Evolutionary conservation across 2,797 vertebrate species (phyloP), one percentile per base, ranked within the genome.

Genomic region (Mus minutoides): DNA sequence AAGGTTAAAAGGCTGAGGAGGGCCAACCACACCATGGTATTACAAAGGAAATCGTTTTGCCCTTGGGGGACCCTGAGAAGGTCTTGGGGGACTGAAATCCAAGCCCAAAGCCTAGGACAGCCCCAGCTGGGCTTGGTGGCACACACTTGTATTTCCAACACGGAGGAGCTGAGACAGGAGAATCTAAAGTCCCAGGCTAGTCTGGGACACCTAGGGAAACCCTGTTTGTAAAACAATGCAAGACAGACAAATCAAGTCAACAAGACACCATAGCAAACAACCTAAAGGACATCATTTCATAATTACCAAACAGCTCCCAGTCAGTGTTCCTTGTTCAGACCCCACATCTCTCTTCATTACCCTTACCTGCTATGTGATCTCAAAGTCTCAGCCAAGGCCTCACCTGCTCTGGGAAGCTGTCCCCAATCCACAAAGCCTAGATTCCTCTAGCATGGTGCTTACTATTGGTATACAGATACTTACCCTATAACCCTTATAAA

Each of bases 401-500:
- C 49, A 26, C 5, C 75, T 89, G 37, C 34, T 90, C 16, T 31
- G n/a, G 67, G 82, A 80, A 46, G 37, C 14, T 34, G 94, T 76
- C 60, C 76, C 86, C 83, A 67, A 14, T 75, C 34, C 43, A 17
- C 49, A 67, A 82, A 86, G 75, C 75, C 43, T 24, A 0, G 40
- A 52, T 56, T 64, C 19, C 75, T 34, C 56, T 5, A 34, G 58
- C 34, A 34, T 6, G 21, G 26, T 54, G 19, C 71, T 94, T 37
- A 34, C 5, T 62, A 62, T 24, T 62, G 77, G 31, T 71, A 31
- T 34, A 52, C 19, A 67, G 46, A 73, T n/a, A 40, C 19, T 88
- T 86, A 83, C 60, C 26, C 84, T 62, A 88, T 82, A 91, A 86
- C 69, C 1, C 49, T 83, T 62, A 92, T 16, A 91, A 75, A 96